Conservation (phyloP, 2,113 vertebrate species). For the Falco punctatus region DNA sequence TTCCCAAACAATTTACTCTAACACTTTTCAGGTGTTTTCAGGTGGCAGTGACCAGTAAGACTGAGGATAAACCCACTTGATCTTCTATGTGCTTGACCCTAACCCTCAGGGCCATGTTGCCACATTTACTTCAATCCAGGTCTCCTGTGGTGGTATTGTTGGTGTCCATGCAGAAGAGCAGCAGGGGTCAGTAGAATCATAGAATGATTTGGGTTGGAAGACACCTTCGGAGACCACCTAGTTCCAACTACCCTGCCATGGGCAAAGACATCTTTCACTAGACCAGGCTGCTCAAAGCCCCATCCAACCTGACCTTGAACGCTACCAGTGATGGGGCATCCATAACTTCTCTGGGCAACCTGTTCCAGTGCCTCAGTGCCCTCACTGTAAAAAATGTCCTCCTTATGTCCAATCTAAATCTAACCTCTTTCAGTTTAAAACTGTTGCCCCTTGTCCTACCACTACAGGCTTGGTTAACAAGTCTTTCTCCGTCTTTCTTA, state of each 20-base stretch:
- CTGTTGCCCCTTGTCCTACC: too few relatives aligned
- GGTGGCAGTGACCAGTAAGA: neutral
- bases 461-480: too few relatives aligned
- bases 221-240: neutral
- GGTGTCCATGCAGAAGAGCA: fast-evolving
- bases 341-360: too few relatives aligned
- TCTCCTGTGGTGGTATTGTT: neutral
- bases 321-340: too few relatives aligned
- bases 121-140: neutral
- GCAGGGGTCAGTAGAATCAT: neutral
- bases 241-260: neutral
- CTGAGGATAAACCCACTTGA: neutral
- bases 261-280: neutral
- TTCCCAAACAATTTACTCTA: neutral
- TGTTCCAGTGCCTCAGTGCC: too few relatives aligned
- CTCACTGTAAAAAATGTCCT: too few relatives aligned
- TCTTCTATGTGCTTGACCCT: neutral
- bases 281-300: neutral
- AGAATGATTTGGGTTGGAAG: neutral
- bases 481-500: too few relatives aligned
- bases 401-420: too few relatives aligned
- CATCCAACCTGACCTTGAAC: too few relatives aligned
- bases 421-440: too few relatives aligned
- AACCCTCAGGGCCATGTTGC: neutral
- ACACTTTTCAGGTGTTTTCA: neutral